Evolutionary conservation across 2,113 vertebrate genomes (phyloP), one percentile per base, ranked within the genome.

Genomic region (Corythornis vintsioides): DNA sequence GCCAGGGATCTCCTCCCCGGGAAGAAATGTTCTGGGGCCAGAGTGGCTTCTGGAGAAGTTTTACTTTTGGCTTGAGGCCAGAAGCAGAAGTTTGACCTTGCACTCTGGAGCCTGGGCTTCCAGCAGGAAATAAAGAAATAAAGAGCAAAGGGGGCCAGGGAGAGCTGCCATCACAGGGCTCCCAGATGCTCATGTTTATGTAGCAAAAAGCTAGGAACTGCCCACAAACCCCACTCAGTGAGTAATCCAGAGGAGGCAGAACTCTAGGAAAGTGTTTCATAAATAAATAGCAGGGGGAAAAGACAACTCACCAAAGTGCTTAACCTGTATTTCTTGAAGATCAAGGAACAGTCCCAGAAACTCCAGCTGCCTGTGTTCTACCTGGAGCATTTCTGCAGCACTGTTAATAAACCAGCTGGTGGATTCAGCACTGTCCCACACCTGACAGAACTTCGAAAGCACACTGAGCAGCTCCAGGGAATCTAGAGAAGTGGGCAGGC

Each of bases 321-420:
- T 26, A 94, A 83, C 91, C 79, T 79, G 92, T 79, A 82, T 85
- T 94, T 95, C 92, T 80, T 89, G 94, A 91, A 76, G 45, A 87
- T 87, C 91, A 87, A 91, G 87, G 66, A 83, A 40, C 64, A 71
- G 69, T 11, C 82, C 57, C 65, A 11, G 25, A 77, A 89, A 71
- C 73, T 59, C 3, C 2, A 35, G 76, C 67, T 81, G 86, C 35
- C 3, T 13, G 4, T 38, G 61, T 64, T 89, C 82, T 38, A 93
- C 61, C 55, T 50, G 45, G 40, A 93, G 69, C 67, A 67, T 45
- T 80, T 75, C 5, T 71, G 29, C 52, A 88, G 45, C 56, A 35
- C 3, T 10, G 7, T 40, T 45, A 66, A 56, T 64, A 64, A 88
- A 31, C 3, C 31, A 91, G 38, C 13, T 33, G 53, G 20, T 24